phyloP scores from a whole-genome alignment of 1,140 invertebrate species.

The Drosophila prosaltans region DNA sequence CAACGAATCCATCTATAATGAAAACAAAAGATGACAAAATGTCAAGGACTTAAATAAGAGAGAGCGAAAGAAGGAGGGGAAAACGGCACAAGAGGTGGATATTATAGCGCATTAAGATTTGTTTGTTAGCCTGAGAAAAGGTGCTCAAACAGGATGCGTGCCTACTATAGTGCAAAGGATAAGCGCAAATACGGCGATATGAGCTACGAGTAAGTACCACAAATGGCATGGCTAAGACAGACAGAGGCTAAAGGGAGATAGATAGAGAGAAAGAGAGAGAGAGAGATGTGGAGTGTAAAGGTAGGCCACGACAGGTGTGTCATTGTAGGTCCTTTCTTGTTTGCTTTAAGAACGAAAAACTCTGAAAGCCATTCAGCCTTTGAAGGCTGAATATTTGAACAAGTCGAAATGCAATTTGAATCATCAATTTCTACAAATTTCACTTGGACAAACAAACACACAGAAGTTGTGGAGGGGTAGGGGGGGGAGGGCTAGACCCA shows the following conservation, averaged over 20 bases:
- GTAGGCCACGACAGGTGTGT: slow-evolving; percentile 33
- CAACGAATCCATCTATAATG: slow-evolving; percentile 4
- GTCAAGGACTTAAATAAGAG: slow-evolving; percentile 59
- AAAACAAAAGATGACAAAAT: slow-evolving; percentile 42
- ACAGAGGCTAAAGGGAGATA: background rate
- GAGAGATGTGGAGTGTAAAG: background rate
- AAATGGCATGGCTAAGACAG: background rate
- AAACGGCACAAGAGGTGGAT: background rate
- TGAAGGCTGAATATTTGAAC: slow-evolving; percentile 58
- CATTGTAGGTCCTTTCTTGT: slow-evolving; percentile 46
- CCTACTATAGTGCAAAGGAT: slow-evolving; percentile 72
- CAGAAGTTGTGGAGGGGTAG: too few species aligned
- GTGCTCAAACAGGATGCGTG: slow-evolving; percentile 64
- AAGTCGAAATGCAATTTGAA: slow-evolving; percentile 55
- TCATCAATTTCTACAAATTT: slow-evolving; percentile 57
- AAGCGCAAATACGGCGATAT: slow-evolving; percentile 74
- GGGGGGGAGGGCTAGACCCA: background rate
- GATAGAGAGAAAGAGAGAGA: background rate
- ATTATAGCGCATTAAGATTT: slow-evolving; percentile 37
- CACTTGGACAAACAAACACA: slow-evolving; percentile 40
- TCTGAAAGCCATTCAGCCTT: slow-evolving; percentile 51
- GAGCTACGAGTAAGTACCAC: slow-evolving; percentile 76
- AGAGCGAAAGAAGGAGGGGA: background rate
- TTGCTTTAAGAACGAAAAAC: slow-evolving; percentile 49
- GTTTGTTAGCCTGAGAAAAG: slow-evolving; percentile 27